Evolutionary conservation across 2,888 invertebrate genomes (phyloP), one percentile per base, ranked within the genome.

Genomic region (Temnothorax ravouxi): DNA sequence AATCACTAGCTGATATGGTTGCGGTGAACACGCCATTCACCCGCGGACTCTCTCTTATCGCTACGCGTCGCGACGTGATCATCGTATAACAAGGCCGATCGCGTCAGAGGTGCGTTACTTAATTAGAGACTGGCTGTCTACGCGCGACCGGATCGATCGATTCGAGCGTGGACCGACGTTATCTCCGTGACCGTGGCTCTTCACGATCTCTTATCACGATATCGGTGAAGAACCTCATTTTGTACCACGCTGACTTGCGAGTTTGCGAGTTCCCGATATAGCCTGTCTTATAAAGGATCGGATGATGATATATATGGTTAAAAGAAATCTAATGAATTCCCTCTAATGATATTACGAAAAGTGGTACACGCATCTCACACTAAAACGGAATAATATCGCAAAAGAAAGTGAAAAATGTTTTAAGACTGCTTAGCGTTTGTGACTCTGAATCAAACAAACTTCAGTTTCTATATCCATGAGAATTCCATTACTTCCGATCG

Each of bases 1-100:
- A 92, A 90, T 88, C 94, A 93, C 91, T 94, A 93, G 91, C 91
- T 92, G 52, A 75, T 81, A 72, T 71, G 75, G 66, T 84, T 89
- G 54, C 77, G 87, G 86, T 74, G 80, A 83, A 75, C 83, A 83
- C 62, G 50, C 21, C 11, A 61, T 29, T 83, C 80, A 81, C 25
- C 77, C 86, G 87, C 85, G 84, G 76, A 90, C 62, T 84, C 41
- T 74, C 59, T 59, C 13, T 64, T 18, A 21, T 25, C 47, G 44
- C 13, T 54, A 34, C 52, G 56, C 54, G 62, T 62, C 34, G 13
- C 86, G 80, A 56, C 81, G 85, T 41, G 86, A 88, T 67, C 84
- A 77, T 18, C 61, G 13, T 69, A 47, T 52, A 76, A 79, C 5
- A 9, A 84, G 66, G 44, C 5, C 67, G 80, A 47, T 4, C 74